A percentile compares a stretch with the other conserved stretches of the same genome.
These are phyloP conservation scores for Poecile atricapillus DNA, from an alignment of 2,113 vertebrate species.

Conservation along the genomic window DNA sequence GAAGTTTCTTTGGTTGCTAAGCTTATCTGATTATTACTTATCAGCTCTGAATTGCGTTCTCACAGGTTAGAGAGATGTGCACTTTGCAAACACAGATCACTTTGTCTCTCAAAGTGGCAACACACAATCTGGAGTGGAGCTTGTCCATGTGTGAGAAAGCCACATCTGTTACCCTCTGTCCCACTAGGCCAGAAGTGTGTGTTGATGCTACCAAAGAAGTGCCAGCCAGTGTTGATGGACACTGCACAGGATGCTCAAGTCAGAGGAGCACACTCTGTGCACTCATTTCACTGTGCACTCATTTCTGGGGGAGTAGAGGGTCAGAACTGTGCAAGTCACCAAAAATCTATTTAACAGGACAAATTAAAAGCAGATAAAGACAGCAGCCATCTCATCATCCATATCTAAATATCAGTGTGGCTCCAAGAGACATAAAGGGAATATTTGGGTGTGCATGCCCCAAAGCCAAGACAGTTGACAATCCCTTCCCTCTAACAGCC, in stretches of 20 bases:
- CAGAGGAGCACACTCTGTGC: too few relatives aligned
- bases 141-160: background rate
- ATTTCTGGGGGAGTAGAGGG: background rate
- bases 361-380: background rate
- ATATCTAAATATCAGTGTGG: background rate
- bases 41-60: background rate
- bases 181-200: background rate
- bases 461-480: background rate
- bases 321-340: background rate
- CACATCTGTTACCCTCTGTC: background rate
- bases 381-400: background rate
- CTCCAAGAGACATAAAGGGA: accelerated
- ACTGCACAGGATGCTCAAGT: background rate
- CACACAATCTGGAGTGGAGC: background rate
- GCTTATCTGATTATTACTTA: background rate
- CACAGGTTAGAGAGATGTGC: accelerated
- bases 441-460: background rate
- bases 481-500: background rate
- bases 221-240: background rate
- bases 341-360: background rate
- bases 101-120: background rate
- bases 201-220: background rate
- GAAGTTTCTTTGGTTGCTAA: background rate
- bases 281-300: background rate
- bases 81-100: background rate